These are phyloP conservation scores for Machimus rusticus DNA, from an alignment of 2,888 invertebrate genomes.

Conservation along the genomic window DNA sequence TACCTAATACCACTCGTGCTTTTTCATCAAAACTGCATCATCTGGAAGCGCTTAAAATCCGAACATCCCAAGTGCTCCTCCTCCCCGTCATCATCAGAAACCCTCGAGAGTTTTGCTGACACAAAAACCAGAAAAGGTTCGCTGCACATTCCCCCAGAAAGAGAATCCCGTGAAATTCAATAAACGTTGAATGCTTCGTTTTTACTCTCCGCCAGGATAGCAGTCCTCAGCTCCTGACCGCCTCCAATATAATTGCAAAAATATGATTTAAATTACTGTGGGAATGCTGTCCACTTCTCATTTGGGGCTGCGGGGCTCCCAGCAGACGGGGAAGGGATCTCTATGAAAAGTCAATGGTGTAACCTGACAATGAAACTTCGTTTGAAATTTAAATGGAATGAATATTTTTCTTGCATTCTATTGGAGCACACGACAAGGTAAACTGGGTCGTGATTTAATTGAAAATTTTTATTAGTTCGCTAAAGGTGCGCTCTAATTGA, in stretches of 20 bases:
- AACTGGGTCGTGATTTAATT: background rate
- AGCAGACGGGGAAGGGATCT: background rate
- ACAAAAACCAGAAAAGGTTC: background rate
- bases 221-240: background rate
- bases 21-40: background rate
- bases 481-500: background rate
- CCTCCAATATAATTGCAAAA: background rate
- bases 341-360: background rate
- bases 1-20: background rate
- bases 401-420: background rate
- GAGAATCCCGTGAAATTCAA: background rate
- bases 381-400: background rate
- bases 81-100: background rate
- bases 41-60: background rate
- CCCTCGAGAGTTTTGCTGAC: background rate
- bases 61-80: background rate
- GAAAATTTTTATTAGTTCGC: background rate
- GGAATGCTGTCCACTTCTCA: background rate
- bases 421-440: background rate
- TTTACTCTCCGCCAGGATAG: background rate
- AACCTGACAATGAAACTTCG: background rate
- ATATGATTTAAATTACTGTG: background rate
- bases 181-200: background rate
- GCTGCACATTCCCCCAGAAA: background rate
- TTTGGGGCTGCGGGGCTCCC: background rate